Evolutionary conservation across 2,113 vertebrate species (phyloP).

Genomic region (Australoheros scitulus): DNA sequence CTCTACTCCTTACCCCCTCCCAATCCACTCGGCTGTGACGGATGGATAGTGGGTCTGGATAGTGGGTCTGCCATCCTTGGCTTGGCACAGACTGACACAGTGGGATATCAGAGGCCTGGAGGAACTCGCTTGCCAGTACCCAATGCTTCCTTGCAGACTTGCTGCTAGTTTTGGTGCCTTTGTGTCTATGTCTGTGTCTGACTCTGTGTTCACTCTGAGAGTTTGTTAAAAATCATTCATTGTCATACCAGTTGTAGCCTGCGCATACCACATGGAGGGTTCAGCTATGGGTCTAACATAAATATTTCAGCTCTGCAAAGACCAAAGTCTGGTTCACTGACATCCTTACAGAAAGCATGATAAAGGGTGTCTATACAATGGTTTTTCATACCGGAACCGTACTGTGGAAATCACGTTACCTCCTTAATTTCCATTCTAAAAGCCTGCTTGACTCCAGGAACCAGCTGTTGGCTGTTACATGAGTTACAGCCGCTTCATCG

Average conservation of each 20-base stretch:
- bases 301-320: neutral
- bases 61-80: slow-evolving; percentile 32
- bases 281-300: neutral
- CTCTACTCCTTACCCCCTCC: neutral
- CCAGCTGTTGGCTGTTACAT: neutral
- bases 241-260: neutral
- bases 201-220: neutral
- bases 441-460: neutral
- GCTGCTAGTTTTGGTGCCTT: neutral
- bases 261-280: neutral
- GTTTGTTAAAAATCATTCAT: neutral
- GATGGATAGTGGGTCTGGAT: slow-evolving; percentile 48
- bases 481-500: neutral
- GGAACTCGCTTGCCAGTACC: slow-evolving; percentile 13
- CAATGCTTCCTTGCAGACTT: neutral
- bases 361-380: neutral
- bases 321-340: neutral
- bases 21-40: slow-evolving; percentile 46
- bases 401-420: neutral
- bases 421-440: neutral
- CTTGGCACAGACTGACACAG: slow-evolving; percentile 43
- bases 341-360: neutral
- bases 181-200: neutral
- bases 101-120: slow-evolving; percentile 22
- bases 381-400: neutral